A percentile compares a stretch with the other conserved stretches of the same genome.
Conservation (phyloP, 2,113 vertebrate species). For the Brachirus orientalis region DNA sequence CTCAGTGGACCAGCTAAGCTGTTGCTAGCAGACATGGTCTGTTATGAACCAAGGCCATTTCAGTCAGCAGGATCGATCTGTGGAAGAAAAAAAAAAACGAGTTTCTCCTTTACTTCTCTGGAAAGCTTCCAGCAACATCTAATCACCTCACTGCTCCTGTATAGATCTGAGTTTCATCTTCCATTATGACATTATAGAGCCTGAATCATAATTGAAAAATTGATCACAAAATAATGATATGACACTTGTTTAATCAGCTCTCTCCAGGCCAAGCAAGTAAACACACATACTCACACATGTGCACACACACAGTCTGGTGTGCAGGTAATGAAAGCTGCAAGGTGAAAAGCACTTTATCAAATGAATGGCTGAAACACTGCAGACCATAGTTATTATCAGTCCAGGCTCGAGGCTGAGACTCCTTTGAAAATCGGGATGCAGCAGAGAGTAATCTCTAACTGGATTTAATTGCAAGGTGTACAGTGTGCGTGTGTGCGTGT, state of each 20-base stretch:
- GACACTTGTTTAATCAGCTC: slow-evolving; percentile 70
- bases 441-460: slow-evolving; percentile 83
- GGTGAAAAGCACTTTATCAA: slow-evolving; percentile 79
- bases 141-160: slow-evolving; percentile 41
- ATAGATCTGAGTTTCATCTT: slow-evolving; percentile 55
- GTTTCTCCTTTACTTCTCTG: slow-evolving; percentile 21
- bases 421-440: slow-evolving; percentile 75
- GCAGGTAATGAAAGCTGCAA: slow-evolving; percentile 75
- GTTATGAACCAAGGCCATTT: slow-evolving; percentile 74
- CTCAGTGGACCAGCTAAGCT: slow-evolving; percentile 80
- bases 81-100: slow-evolving; percentile 25
- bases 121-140: slow-evolving; percentile 51
- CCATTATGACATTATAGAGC: slow-evolving; percentile 34
- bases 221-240: slow-evolving; percentile 66
- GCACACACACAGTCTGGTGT: slow-evolving; percentile 33
- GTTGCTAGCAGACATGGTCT: slow-evolving; percentile 75
- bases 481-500: slow-evolving; percentile 44
- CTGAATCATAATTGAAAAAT: slow-evolving; percentile 63
- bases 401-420: slow-evolving; percentile 75
- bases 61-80: slow-evolving; percentile 78
- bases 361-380: slow-evolving; percentile 75
- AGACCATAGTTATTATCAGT: slow-evolving; percentile 78
- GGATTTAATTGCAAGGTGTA: slow-evolving; percentile 78
- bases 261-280: slow-evolving; percentile 44
- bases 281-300: slow-evolving; percentile 30